These are phyloP conservation scores for Aelia acuminata DNA, from an alignment of 2,888 invertebrate species.

Conservation along the genomic window DNA sequence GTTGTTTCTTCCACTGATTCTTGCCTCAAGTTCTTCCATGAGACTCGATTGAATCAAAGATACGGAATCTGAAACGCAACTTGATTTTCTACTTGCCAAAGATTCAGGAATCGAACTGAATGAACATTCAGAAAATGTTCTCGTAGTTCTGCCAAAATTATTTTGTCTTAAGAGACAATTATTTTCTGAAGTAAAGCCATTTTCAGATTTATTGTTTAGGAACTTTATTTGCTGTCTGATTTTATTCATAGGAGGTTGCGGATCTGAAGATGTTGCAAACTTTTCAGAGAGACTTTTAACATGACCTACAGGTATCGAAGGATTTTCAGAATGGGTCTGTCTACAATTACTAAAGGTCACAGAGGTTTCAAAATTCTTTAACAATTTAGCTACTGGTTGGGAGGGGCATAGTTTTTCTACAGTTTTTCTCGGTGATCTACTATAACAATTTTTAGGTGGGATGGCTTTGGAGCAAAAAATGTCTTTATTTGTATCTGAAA, in stretches of 20 bases:
- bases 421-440: conserved; percentile 7
- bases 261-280: not conserved
- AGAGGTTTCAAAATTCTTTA: conserved; percentile 17
- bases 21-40: conserved; percentile 65
- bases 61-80: conserved; percentile 36
- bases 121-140: conserved; percentile 25
- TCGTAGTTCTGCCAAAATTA: not conserved
- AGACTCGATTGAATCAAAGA: conserved; percentile 45
- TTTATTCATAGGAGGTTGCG: not conserved
- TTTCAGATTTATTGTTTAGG: not conserved
- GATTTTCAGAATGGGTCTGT: not conserved
- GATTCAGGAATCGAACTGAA: conserved; percentile 1
- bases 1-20: not conserved
- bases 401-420: not conserved
- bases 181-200: not conserved
- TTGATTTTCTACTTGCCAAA: not conserved
- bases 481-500: conserved; percentile 34
- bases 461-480: not conserved
- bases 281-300: conserved; percentile 53
- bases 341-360: not conserved
- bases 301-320: conserved; percentile 39
- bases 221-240: not conserved
- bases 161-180: not conserved
- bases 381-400: conserved; percentile 35
- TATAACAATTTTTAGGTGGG: not conserved